Conservation (phyloP, 2,888 invertebrate species). For the Chironomus riparius region DNA sequence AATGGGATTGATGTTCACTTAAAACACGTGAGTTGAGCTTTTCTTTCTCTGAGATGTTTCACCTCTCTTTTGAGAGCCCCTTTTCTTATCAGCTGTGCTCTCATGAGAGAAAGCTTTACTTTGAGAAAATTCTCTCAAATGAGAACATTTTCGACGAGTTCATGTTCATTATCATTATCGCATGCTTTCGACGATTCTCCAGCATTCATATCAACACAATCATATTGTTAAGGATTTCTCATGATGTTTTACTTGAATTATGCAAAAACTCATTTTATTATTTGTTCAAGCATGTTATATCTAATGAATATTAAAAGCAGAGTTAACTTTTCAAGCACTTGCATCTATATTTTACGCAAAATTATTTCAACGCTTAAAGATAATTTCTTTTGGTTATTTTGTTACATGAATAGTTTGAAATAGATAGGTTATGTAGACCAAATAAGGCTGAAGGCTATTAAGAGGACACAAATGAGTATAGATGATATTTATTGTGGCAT, state of each 20-base stretch:
- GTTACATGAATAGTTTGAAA: too few relatives aligned
- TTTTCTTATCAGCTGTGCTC: not conserved
- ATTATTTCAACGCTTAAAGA: not conserved
- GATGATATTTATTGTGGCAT: too few relatives aligned
- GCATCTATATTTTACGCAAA: not conserved
- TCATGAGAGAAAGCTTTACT: too few relatives aligned
- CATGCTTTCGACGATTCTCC: slow-evolving; percentile 1
- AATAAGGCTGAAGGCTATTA: too few relatives aligned
- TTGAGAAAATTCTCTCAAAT: not conserved
- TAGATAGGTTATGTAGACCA: too few relatives aligned
- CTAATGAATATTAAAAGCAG: slow-evolving; percentile 24
- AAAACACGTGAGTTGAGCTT: not conserved
- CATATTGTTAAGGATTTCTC: not conserved
- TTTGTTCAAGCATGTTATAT: slow-evolving; percentile 21
- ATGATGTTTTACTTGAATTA: slow-evolving; percentile 10
- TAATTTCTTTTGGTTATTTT: too few relatives aligned
- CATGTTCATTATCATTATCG: not conserved
- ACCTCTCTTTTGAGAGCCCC: not conserved
- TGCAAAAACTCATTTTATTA: slow-evolving; percentile 26
- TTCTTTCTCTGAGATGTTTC: not conserved
- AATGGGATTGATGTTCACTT: not conserved
- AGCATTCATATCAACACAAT: not conserved
- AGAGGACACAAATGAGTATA: too few relatives aligned
- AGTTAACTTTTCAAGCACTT: not conserved
- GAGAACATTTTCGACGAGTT: not conserved